These are phyloP conservation scores for Philypnodon macrostomus DNA, from an alignment of 2,797 vertebrate species.

Conservation along the genomic window DNA sequence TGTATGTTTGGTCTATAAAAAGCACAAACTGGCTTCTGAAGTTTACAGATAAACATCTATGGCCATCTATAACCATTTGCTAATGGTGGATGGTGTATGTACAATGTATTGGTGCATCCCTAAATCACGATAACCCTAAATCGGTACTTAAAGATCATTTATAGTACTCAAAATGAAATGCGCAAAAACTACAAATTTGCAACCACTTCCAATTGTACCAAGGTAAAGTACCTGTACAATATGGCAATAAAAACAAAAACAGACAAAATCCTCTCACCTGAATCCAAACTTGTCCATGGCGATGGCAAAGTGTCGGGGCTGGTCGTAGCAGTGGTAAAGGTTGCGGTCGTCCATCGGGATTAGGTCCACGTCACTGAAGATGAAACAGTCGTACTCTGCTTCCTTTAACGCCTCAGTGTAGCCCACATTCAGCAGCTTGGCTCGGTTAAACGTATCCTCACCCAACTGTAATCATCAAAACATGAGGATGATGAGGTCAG, in stretches of 20 bases:
- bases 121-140: no score
- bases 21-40: no score
- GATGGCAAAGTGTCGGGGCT: slow-evolving; percentile 95
- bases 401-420: slow-evolving; percentile 93
- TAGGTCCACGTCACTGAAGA: slow-evolving; percentile 97
- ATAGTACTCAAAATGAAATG: no score
- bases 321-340: slow-evolving; percentile 96
- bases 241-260: slow-evolving; percentile 9
- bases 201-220: no score
- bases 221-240: no score
- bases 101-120: no score
- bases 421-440: slow-evolving; percentile 94
- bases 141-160: no score
- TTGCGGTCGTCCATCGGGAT: slow-evolving; percentile 99
- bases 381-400: slow-evolving; percentile 93
- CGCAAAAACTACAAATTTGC: no score
- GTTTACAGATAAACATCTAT: no score
- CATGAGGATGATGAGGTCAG: neutral
- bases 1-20: no score
- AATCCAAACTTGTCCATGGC: slow-evolving; percentile 99
- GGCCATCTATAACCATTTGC: no score
- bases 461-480: slow-evolving; percentile 79
- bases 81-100: no score
- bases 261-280: slow-evolving; percentile 73
- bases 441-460: slow-evolving; percentile 95